Base-by-base conservation (phyloP, 2,797 vertebrate genomes). In the Gymnodraco acuticeps region DNA sequence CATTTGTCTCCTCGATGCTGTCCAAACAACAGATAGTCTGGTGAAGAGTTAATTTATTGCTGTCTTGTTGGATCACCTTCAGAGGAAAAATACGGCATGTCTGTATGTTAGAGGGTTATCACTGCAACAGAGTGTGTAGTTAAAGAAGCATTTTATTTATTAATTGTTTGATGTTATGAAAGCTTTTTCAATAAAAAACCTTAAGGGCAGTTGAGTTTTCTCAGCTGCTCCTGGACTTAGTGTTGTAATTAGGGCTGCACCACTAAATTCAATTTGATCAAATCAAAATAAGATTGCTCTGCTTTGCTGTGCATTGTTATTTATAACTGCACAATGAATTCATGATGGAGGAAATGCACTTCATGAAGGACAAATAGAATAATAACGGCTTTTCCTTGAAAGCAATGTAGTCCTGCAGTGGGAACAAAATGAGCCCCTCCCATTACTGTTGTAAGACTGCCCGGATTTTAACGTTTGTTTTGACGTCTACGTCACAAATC, bases 31-130 rank as follows among this genome's bases (percentile, higher is more conserved):
- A 81, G 75, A 72, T 10, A 53, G 68, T 61, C 70, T 83, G 73
- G 53, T 61, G 46, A 75, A 48, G 71, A 87, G 81, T 77, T 81
- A 59, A 82, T 86, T 80, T 77, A 82, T 60, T 48, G 81, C 85
- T 84, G 88, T 90, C 86, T 14, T 17, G 69, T 60, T 69, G 69
- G 59, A 87, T 91, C 78, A 81, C 61, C 61, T 77, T 88, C 84
- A 83, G 53, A 17, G 3, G 10, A 19, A 33, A 51, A 42, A 64
- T 11, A 20, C 42, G 16, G 51, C 2, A 31, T 43, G 53, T 3
- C 3, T 42, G 2, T 50, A 3, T 3, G 4, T 8, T 27, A 10
- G 48, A 70, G 27, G 16, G 15, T 1, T 46, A 33, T n/a, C 9
- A 8, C 7, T n/a, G 6, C 1, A 11, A 23, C 27, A 8, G 17